Base-by-base conservation (phyloP, 30 jellyfish, hydroid and myxozoan species). In the Nemopilema nomurai region DNA sequence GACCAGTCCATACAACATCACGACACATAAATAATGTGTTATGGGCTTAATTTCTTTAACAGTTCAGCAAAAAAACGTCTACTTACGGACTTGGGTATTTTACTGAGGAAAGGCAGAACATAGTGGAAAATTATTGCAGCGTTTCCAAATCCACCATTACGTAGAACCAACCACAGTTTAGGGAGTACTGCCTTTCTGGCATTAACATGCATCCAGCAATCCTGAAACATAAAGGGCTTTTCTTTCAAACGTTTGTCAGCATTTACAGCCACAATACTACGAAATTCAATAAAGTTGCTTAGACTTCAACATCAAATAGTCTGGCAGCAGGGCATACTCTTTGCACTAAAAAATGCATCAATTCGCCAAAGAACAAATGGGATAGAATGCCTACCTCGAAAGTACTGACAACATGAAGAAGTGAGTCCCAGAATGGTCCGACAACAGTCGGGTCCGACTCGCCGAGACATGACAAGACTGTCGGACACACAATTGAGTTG, bases 141-240 rank as follows among this genome's bases (percentile, higher is more conserved):
- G 75, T 82, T 83, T 8, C 97, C 98, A 79, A 33, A 80, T 6
- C 98, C 96, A 77, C 97, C 80, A 26, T 80, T 80, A 25, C 89
- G 85, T 33, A 93, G 85, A 50, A 85, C 73, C 22, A 89, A 83
- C 97, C 97, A 86, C n/a, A 93, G 71, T 62, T 89, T 89, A 18
- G 98, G 98, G n/a, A 93, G 66, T 65, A 93, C 96, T 28, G 94
- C 94, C 74, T 93, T 93, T 32, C 92, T 74, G 28, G 82, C 84
- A 62, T 82, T 93, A 29, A 93, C 96, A 77, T 83, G 94, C 27
- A 49, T 74, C 97, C 96, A 89, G 23, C 96, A 88, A 16, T 78
- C 93, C 98, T 93, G 31, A 28, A 74, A 88, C 20, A 67, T 31
- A 49, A 49, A 0, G 32, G 79, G 23, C n/a, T n/a, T n/a, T n/a